Evolutionary conservation across 2,113 vertebrate species (phyloP).

Genomic region (Melanocharis versteri): DNA sequence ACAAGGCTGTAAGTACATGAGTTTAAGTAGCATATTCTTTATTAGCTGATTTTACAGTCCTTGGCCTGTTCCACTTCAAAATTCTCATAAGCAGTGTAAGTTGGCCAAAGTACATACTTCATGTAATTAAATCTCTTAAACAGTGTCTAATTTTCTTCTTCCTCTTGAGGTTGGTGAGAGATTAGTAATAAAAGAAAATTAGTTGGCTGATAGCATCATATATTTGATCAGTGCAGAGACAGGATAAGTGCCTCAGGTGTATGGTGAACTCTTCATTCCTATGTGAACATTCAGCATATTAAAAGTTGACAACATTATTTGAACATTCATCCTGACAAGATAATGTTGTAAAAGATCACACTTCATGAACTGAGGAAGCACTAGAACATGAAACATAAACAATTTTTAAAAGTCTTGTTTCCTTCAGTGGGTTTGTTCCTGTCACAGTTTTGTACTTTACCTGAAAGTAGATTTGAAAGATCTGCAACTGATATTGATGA

Average conservation of each 20-base stretch:
- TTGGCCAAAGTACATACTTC: not conserved
- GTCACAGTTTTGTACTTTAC: not conserved
- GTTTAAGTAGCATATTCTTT: not conserved
- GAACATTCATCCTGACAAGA: not conserved
- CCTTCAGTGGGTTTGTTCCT: not conserved
- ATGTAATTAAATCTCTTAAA: slow-evolving; percentile 18
- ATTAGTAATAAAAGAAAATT: slow-evolving; percentile 33
- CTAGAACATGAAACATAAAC: not conserved
- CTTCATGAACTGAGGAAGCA: not conserved
- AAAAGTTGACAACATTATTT: not conserved
- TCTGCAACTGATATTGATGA: not conserved
- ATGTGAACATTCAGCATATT: not conserved
- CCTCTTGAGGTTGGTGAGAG: slow-evolving; percentile 6
- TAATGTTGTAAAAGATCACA: not conserved
- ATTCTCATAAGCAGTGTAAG: not conserved
- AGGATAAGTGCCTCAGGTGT: not conserved
- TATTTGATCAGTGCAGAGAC: not conserved
- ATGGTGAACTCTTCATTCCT: not conserved
- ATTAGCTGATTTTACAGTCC: not conserved
- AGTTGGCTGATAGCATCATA: not conserved
- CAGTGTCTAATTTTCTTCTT: not conserved
- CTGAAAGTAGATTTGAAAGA: not conserved
- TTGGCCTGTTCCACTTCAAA: not conserved
- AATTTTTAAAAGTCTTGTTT: not conserved
- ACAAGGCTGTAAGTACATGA: not conserved